Percentiles rank a stretch among this genome's conserved stretches.
These are phyloP conservation scores for Pandemis cinnamomeana DNA, from an alignment of 2,888 invertebrate genomes.

Conservation along the genomic window DNA sequence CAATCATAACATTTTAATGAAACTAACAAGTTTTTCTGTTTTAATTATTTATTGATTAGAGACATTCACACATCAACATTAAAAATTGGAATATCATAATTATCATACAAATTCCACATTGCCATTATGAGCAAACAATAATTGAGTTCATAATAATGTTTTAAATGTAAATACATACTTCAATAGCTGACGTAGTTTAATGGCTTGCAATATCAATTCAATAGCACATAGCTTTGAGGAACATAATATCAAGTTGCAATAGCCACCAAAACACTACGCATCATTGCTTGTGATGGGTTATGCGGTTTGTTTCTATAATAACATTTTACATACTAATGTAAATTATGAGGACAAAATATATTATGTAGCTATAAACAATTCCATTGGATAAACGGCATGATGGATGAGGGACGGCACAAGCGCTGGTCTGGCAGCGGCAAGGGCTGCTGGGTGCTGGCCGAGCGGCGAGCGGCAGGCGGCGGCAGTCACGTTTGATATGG, in stretches of 20 bases:
- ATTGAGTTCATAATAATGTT: conserved; percentile 31
- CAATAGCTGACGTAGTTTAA: conserved; percentile 33
- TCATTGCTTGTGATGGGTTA: conserved; percentile 6
- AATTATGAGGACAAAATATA: conserved; percentile 34
- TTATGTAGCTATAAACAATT: conserved; percentile 32
- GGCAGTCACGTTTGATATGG: conserved; percentile 74
- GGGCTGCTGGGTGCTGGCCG: conserved; percentile 7
- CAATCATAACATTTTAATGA: not conserved
- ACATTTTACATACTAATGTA: conserved; percentile 34
- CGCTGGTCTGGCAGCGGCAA: conserved; percentile 1
- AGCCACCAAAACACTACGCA: conserved; percentile 10
- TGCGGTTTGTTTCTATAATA: conserved; percentile 24
- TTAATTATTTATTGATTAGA: conserved; percentile 82
- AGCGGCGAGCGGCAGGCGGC: not conserved
- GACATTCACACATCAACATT: conserved; percentile 84
- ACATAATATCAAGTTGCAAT: conserved; percentile 25
- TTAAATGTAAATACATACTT: conserved; percentile 35
- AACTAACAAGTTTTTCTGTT: conserved; percentile 44
- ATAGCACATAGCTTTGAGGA: conserved; percentile 29
- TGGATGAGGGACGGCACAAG: conserved; percentile 38
- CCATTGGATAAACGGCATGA: conserved; percentile 32
- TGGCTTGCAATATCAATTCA: conserved; percentile 38
- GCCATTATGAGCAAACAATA: conserved; percentile 60
- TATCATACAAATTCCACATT: conserved; percentile 69
- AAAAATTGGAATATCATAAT: conserved; percentile 71